Conservation (phyloP, 2,888 invertebrate species). For the Drosophila nr. perissopoda region DNA sequence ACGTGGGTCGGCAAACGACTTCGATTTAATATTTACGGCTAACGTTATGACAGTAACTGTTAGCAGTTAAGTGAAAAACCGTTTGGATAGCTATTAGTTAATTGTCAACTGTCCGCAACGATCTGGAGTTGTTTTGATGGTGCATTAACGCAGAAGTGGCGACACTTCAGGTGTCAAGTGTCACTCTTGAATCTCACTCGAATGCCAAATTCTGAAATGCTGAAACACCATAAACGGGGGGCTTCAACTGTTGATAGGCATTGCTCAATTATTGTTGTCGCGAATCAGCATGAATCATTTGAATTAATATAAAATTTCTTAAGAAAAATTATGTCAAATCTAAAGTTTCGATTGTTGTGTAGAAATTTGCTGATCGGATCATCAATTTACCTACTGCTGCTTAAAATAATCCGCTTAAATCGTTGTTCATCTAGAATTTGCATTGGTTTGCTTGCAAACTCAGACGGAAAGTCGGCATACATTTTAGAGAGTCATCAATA, state of each 20-base stretch:
- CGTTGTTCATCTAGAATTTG: background rate
- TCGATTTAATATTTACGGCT: conserved; percentile 38
- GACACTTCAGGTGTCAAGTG: conserved; percentile 70
- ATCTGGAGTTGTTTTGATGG: conserved; percentile 3
- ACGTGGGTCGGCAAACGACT: conserved; percentile 50
- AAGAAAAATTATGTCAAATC: conserved; percentile 2
- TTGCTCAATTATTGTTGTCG: conserved; percentile 39
- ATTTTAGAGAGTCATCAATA: no score
- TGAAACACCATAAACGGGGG: conserved; percentile 31
- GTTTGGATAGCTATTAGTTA: conserved; percentile 37
- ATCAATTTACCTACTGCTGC: background rate
- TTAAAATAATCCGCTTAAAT: background rate
- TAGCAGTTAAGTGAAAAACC: conserved; percentile 16
- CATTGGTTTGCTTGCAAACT: no score
- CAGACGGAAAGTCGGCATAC: no score
- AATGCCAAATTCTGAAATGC: conserved; percentile 24
- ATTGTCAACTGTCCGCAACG: conserved; percentile 35
- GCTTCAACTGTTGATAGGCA: conserved; percentile 20
- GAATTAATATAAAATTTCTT: conserved; percentile 7
- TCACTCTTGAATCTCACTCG: conserved; percentile 13
- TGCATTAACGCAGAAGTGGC: conserved; percentile 40
- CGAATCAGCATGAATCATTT: conserved; percentile 36
- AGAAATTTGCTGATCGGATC: background rate
- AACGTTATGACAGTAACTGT: conserved; percentile 34
- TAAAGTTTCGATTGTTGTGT: background rate